Evolutionary conservation across 2,797 vertebrate species (phyloP).

Genomic region (Smutsia gigantea): DNA sequence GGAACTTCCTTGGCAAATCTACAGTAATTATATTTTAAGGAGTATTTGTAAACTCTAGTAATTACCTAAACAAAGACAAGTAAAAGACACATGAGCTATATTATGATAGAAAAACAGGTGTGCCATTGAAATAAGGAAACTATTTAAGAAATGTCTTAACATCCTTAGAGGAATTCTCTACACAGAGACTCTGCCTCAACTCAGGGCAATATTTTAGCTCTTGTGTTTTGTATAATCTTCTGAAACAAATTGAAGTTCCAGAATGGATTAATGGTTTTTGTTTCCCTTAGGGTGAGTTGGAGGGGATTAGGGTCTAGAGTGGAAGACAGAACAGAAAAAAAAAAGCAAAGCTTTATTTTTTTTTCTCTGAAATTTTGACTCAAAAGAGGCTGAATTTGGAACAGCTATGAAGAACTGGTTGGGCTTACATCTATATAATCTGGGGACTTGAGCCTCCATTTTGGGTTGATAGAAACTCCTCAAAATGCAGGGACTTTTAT

Average conservation of each 20-base stretch:
- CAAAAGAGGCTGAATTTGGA: not conserved
- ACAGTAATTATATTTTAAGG: conserved; percentile 74
- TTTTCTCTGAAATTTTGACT: not conserved
- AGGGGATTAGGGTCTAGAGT: not conserved
- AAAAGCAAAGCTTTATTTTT: not conserved
- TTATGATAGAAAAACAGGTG: conserved; percentile 76
- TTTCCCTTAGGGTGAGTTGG: not conserved
- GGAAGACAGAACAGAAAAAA: not conserved
- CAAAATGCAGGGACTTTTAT: not conserved
- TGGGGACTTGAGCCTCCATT: not conserved
- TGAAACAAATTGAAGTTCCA: conserved; percentile 66
- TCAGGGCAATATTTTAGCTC: not conserved
- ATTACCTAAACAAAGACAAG: conserved; percentile 80
- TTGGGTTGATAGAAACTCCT: not conserved
- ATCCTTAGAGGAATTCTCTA: conserved; percentile 57
- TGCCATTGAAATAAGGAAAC: conserved; percentile 73
- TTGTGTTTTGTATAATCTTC: conserved; percentile 15
- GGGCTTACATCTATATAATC: not conserved
- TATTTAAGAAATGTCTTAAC: conserved; percentile 37
- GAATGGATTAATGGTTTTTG: conserved; percentile 34
- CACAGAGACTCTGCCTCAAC: conserved; percentile 31
- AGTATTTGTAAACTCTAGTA: conserved; percentile 80
- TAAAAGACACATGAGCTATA: conserved; percentile 68
- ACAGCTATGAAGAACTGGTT: not conserved
- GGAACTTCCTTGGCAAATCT: conserved; percentile 68